Evolutionary conservation across 2,113 vertebrate genomes (phyloP), one percentile per base, ranked within the genome.

Genomic region (Coptodon rendalli): DNA sequence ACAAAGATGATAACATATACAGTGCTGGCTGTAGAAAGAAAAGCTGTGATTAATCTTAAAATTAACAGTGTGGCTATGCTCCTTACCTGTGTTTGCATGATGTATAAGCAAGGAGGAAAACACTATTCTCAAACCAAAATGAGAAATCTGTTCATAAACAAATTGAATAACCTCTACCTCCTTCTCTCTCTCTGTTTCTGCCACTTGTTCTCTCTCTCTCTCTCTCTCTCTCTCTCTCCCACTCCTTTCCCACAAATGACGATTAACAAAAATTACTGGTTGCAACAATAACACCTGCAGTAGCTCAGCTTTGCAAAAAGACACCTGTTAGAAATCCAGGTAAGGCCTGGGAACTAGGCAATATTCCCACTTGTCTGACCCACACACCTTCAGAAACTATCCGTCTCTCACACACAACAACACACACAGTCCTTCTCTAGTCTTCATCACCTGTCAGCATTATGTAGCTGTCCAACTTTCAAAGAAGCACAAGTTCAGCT

Each of bases 211-310:
- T 73, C 19, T n/a, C 38, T 52, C 13, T 40, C 34, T 66, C 24
- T 52, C 63, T 36, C 80, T 17, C 31, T 34, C 34, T 6, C 50
- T 34, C 48, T 40, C 17, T 52, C n/a, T 43, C 38, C 76, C 56
- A 59, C 9, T 4, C 38, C 11, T 54, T 88, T 90, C 76, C 54
- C 90, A 92, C 86, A 92, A 92, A 90, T 59, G 80, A 63, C 59
- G 50, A 27, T 86, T 87, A 80, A 83, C 86, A 88, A 83, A 93
- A 90, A 95, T 92, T 95, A 90, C 29, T 94, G 92, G 92, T 90
- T 96, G 27, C 22, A 59, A 87, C 83, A 87, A 83, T 66, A 96
- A 95, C 95, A 97, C 95, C 96, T 97, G 96, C 80, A 92, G 3
- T 29, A 85, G 81, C 68, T 89, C 81, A 89, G 61, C 86, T 83